Evolutionary conservation across 2,113 vertebrate genomes (phyloP).

Genomic region (Melanocharis versteri): DNA sequence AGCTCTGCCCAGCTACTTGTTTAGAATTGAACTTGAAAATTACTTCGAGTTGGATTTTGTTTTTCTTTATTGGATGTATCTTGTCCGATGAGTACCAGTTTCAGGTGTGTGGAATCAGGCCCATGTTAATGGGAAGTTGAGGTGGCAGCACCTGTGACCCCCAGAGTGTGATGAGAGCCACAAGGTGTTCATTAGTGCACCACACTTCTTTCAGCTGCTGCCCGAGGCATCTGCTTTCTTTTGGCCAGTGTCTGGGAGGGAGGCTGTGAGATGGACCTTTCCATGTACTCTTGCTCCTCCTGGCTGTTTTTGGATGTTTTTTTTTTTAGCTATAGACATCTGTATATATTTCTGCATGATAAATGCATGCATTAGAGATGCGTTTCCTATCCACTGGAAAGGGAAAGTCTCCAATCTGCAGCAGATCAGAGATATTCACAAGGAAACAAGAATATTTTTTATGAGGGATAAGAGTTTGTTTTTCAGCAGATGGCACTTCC

Average conservation of each 20-base stretch:
- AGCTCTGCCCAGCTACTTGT: not conserved
- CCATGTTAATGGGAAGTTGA: not conserved
- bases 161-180: not conserved
- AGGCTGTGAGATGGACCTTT: not conserved
- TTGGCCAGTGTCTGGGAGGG: not conserved
- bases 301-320: not conserved
- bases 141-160: not conserved
- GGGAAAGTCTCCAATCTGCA: not conserved
- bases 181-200: not conserved
- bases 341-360: not conserved
- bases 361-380: not conserved
- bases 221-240: accelerated
- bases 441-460: not conserved
- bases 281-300: not conserved
- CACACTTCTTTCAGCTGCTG: not conserved
- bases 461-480: not conserved
- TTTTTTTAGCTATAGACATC: not conserved
- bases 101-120: not conserved
- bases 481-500: not conserved
- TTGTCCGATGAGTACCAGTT: not conserved
- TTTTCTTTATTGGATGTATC: not conserved
- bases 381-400: not conserved
- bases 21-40: not conserved
- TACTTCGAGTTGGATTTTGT: not conserved
- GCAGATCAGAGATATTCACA: not conserved